A percentile compares a stretch with the other conserved stretches of the same genome.
phyloP scores from a whole-genome alignment of 2,113 vertebrate species.

The Penelope pileata region DNA sequence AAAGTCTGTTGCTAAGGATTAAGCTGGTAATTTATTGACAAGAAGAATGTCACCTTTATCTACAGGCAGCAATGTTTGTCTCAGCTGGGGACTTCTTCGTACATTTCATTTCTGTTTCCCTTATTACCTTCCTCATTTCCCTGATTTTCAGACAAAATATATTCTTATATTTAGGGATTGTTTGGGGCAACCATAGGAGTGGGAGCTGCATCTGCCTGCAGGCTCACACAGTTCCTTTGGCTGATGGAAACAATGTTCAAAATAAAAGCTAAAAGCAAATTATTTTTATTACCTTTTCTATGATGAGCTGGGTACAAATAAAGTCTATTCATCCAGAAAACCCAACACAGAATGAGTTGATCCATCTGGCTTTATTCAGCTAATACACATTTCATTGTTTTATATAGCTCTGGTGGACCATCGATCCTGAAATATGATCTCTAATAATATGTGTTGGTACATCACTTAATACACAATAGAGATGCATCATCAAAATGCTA shows the following conservation, averaged over 20 bases:
- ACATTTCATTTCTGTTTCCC: not conserved
- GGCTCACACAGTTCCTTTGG: not conserved
- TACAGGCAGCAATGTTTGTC: not conserved
- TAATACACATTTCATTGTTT: not conserved
- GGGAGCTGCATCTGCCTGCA: not conserved
- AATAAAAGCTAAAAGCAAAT: not conserved
- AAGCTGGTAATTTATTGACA: slow-evolving; percentile 58
- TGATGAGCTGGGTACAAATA: not conserved
- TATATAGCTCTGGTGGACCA: not conserved
- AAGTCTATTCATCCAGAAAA: not conserved
- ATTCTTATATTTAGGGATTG: not conserved
- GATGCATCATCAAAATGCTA: slow-evolving; percentile 25
- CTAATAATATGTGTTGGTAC: not conserved
- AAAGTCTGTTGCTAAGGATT: slow-evolving; percentile 59
- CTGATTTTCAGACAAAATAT: not conserved
- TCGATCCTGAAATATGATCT: not conserved
- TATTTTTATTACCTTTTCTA: not conserved
- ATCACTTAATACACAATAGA: not conserved
- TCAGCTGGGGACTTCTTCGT: not conserved
- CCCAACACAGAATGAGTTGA: not conserved
- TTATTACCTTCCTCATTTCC: not conserved
- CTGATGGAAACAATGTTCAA: not conserved
- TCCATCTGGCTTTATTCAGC: not conserved
- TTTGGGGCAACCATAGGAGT: not conserved
- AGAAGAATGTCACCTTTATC: slow-evolving; percentile 65